phyloP scores from a whole-genome alignment of 2,888 invertebrate species.

The Tenthredo amoena region DNA sequence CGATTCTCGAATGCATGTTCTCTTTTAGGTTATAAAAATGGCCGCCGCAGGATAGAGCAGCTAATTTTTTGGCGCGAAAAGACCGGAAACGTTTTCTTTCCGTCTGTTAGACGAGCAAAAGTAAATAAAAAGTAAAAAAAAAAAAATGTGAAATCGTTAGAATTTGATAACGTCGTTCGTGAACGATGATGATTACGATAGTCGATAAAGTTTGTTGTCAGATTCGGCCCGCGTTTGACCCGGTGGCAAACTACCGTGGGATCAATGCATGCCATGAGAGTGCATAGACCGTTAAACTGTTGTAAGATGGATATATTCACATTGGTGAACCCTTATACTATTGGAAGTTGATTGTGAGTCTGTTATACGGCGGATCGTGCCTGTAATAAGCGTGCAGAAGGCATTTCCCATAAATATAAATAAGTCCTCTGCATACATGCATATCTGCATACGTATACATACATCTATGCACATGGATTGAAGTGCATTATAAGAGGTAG shows the following conservation, averaged over 20 bases:
- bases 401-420: slow-evolving; percentile 32
- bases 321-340: slow-evolving; percentile 2
- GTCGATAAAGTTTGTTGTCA: neutral
- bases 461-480: neutral
- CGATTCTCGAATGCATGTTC: too few relatives aligned
- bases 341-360: slow-evolving; percentile 13
- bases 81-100: too few relatives aligned
- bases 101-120: too few relatives aligned
- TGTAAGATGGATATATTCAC: neutral
- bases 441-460: neutral
- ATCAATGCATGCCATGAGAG: neutral
- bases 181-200: neutral
- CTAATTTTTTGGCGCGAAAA: too few relatives aligned
- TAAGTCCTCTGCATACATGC: neutral
- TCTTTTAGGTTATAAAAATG: too few relatives aligned
- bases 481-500: neutral
- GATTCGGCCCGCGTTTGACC: slow-evolving; percentile 14
- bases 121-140: too few relatives aligned
- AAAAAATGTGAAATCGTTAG: too few relatives aligned
- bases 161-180: too few relatives aligned
- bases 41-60: too few relatives aligned
- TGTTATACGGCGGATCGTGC: neutral
- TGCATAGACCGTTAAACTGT: neutral
- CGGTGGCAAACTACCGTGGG: slow-evolving; percentile 35
- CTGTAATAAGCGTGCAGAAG: slow-evolving; percentile 15